Conservation (phyloP, 2,113 vertebrate genomes). For the Seriola quinqueradiata region DNA sequence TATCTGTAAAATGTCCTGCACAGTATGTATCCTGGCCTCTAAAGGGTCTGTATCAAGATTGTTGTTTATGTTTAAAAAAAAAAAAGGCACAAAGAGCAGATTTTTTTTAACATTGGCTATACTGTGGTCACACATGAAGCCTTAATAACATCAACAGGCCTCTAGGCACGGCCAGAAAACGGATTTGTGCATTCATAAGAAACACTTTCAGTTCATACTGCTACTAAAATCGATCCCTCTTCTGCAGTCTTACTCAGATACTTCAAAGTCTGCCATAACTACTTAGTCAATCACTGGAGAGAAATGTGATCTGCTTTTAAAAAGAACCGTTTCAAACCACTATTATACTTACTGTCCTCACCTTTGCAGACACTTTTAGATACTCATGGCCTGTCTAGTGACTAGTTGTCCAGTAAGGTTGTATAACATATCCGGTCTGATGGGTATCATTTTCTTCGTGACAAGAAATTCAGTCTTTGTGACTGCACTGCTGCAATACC, state of each 20-base stretch:
- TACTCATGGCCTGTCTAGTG: neutral
- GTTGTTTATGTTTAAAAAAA: neutral
- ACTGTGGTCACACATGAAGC: neutral
- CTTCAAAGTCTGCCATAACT: conserved; percentile 16
- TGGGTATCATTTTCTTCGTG: neutral
- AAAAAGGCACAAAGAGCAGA: too few relatives aligned
- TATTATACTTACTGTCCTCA: neutral
- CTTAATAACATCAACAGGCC: neutral
- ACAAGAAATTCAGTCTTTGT: conserved; percentile 1
- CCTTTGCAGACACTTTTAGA: neutral
- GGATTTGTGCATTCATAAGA: neutral
- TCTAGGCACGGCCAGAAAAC: neutral
- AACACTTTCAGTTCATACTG: neutral
- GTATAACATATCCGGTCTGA: neutral
- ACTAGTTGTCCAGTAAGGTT: neutral
- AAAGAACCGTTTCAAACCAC: neutral
- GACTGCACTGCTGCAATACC: neutral
- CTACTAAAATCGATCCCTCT: neutral
- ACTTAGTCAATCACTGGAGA: neutral
- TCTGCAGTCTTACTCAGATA: neutral
- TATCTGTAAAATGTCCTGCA: neutral
- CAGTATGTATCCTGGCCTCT: neutral
- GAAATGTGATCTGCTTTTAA: conserved; percentile 10
- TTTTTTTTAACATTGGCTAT: too few relatives aligned
- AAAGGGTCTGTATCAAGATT: neutral